Conservation (phyloP, 2,113 vertebrate species). For the Mormyrus lacerda region DNA sequence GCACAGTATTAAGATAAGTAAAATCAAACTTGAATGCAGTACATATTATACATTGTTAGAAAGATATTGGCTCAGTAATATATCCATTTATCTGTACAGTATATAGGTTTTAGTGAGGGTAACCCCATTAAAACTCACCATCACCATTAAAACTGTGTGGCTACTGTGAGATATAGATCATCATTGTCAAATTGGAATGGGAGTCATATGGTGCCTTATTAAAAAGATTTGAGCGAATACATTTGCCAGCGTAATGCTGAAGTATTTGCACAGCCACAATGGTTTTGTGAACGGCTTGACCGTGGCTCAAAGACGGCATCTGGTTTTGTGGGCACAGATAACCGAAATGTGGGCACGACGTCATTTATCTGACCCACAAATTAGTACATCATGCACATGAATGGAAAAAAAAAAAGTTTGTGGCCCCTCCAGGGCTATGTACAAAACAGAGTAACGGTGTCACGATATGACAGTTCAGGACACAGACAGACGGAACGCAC, state of each 20-base stretch:
- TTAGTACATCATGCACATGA: neutral
- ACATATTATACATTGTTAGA: neutral
- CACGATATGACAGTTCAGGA: conserved; percentile 57
- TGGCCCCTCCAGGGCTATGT: neutral
- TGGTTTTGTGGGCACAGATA: neutral
- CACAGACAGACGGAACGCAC: conserved; percentile 41
- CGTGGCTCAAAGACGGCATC: neutral
- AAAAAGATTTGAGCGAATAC: neutral
- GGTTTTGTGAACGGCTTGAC: neutral
- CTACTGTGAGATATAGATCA: neutral
- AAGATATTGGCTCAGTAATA: neutral
- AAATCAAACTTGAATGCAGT: neutral
- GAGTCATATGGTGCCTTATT: neutral
- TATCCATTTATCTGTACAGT: neutral
- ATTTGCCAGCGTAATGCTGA: neutral
- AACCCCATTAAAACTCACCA: neutral
- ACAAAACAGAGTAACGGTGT: conserved; percentile 71
- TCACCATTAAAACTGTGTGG: neutral
- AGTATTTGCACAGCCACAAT: neutral
- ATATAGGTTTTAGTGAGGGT: neutral
- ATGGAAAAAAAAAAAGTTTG: neutral
- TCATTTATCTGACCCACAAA: neutral
- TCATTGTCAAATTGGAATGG: neutral
- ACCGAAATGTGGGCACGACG: neutral
- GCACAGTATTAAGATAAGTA: neutral